Evolutionary conservation across 2,113 vertebrate genomes (phyloP).

Genomic region (Pedetes capensis): DNA sequence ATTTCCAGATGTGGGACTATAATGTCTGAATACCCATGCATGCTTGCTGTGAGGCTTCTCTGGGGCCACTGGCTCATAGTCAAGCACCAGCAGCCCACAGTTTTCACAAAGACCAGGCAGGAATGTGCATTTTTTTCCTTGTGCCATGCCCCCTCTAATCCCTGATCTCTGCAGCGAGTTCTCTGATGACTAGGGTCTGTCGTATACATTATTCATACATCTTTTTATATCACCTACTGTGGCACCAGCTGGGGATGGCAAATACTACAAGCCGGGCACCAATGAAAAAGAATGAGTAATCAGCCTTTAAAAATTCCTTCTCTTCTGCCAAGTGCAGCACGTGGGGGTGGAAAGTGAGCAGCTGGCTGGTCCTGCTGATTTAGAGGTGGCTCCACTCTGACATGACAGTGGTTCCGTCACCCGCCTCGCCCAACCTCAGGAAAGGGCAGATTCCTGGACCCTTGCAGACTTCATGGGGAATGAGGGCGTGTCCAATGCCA

Average conservation of each 20-base stretch:
- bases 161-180: slow-evolving; percentile 48
- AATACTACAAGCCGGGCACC: slow-evolving; percentile 75
- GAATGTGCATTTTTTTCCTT: not conserved
- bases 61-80: not conserved
- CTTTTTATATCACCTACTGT: slow-evolving; percentile 76
- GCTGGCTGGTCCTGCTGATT: not conserved
- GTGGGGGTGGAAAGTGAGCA: slow-evolving; percentile 39
- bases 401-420: not conserved
- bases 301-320: slow-evolving; percentile 76
- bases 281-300: slow-evolving; percentile 79
- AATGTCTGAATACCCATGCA: not conserved
- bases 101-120: slow-evolving; percentile 22
- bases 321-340: slow-evolving; percentile 66
- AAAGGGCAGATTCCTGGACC: not conserved
- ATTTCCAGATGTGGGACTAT: not conserved
- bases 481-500: not conserved
- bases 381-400: not conserved
- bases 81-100: not conserved
- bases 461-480: not conserved
- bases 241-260: slow-evolving; percentile 79
- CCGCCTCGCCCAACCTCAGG: not conserved
- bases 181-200: slow-evolving; percentile 68
- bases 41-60: not conserved
- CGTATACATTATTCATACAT: slow-evolving; percentile 78
- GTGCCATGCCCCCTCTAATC: slow-evolving; percentile 13